A percentile compares a stretch with the other conserved stretches of the same genome.
phyloP scores from a whole-genome alignment of 2,113 vertebrate species.

The Oceanites oceanicus region DNA sequence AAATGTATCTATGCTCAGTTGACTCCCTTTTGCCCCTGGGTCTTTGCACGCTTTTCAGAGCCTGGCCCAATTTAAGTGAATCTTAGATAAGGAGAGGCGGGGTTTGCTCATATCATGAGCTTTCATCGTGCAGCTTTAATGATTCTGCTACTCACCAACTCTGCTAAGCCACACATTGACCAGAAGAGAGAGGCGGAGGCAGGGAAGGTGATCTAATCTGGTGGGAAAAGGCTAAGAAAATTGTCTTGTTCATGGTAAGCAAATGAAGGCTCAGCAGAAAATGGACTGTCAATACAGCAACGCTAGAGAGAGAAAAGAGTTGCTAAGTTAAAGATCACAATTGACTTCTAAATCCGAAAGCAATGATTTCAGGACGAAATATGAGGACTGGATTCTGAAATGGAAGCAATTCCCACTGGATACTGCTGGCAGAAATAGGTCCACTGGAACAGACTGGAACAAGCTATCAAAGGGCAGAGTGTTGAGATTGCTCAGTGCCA shows the following conservation, averaged over 20 bases:
- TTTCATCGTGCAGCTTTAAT: not conserved
- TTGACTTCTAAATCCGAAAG: not conserved
- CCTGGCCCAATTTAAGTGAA: not conserved
- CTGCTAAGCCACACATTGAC: not conserved
- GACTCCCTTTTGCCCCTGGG: not conserved
- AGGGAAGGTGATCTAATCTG: not conserved
- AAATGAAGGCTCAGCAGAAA: not conserved
- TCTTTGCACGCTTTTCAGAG: not conserved
- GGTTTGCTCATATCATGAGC: not conserved
- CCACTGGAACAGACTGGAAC: not conserved
- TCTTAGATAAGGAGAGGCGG: not conserved
- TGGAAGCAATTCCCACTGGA: not conserved
- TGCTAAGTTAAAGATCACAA: not conserved
- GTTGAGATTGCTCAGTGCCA: not conserved
- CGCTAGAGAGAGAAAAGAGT: accelerated
- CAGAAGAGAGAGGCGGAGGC: not conserved
- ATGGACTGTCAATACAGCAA: not conserved
- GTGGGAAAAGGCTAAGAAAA: not conserved
- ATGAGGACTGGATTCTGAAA: not conserved
- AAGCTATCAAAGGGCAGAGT: not conserved
- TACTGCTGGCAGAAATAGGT: not conserved
- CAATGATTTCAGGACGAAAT: not conserved
- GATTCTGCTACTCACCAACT: not conserved
- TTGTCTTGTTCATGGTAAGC: not conserved
- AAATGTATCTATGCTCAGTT: not conserved